Base-by-base conservation (phyloP, 2,888 invertebrate species). In the Phania funesta region DNA sequence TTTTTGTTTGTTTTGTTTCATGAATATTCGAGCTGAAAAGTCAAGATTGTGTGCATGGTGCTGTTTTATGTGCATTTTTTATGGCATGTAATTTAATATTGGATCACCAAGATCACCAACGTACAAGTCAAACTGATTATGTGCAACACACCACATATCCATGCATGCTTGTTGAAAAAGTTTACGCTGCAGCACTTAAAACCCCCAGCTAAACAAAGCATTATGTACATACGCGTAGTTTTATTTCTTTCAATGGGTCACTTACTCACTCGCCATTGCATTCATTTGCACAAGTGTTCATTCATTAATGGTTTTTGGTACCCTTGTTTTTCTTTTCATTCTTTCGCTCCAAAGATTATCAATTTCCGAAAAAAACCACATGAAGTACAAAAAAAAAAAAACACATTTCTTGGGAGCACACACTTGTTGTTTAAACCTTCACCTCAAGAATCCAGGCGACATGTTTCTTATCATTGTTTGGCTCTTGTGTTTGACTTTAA, bases 351-450 rank as follows among this genome's bases (percentile, higher is more conserved):
- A 64, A 44, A 64, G 56, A 65, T 64, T 78, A 78, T 54, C 48
- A 65, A 48, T 65, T 71, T 71, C 48, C 41, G 7, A 71, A 71
- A 54, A 54, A 9, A 64, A 64, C 18, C n/a, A 32, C 48, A 71
- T 64, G 16, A 64, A 77, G n/a, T 62, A 48, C 22, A 52, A 77
- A 56, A n/a, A n/a, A n/a, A n/a, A n/a, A n/a, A n/a, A n/a, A n/a
- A n/a, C n/a, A n/a, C 16, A 77, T 64, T 56, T 20, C 24, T 64
- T 46, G 38, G 38, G 38, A 62, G 71, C 38, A 32, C 41, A 78
- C 64, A 71, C 77, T 71, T 71, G 77, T 50, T 78, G 29, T n/a
- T n/a, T n/a, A 71, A 78, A 78, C 71, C 71, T 78, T 71, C 70
- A 78, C 70, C 78, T 71, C 22, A 71, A 41, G 56, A 71, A 65